These are phyloP conservation scores for Phoenoteleia sp. DNA, from an alignment of 2,888 invertebrate species.

Conservation along the genomic window DNA sequence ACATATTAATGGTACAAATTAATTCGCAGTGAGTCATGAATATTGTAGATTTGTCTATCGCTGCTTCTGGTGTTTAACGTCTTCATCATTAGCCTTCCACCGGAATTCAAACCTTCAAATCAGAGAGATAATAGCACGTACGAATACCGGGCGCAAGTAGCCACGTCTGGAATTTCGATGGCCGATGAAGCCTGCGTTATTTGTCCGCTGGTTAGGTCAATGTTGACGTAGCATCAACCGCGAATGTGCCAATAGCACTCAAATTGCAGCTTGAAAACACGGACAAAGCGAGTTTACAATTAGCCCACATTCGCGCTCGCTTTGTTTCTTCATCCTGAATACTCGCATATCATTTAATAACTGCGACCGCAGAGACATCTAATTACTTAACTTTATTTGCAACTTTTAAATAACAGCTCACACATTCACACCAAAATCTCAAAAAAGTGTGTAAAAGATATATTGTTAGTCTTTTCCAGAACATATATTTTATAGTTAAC, in stretches of 20 bases:
- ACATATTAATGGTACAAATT: no score
- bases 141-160: slow-evolving; percentile 21
- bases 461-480: no score
- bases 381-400: no score
- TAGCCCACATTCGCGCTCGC: slow-evolving; percentile 29
- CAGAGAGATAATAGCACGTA: slow-evolving; percentile 6
- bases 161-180: slow-evolving; percentile 13
- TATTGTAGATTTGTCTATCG: no score
- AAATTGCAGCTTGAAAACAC: slow-evolving; percentile 27
- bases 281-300: slow-evolving; percentile 43
- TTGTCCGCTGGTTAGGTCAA: slow-evolving; percentile 38
- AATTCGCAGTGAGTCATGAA: no score
- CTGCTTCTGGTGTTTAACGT: no score
- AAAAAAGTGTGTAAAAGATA: no score
- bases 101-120: no score
- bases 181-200: slow-evolving; percentile 53
- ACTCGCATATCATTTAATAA: slow-evolving; percentile 34
- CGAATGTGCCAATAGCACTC: slow-evolving; percentile 46
- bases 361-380: slow-evolving; percentile 20
- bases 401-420: no score
- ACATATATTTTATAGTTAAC: no score
- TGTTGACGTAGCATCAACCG: slow-evolving; percentile 51
- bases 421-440: no score
- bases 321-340: slow-evolving; percentile 41
- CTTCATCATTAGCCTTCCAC: no score